Conservation (phyloP, 2,797 vertebrate genomes). For the Pelochelys cantorii region DNA sequence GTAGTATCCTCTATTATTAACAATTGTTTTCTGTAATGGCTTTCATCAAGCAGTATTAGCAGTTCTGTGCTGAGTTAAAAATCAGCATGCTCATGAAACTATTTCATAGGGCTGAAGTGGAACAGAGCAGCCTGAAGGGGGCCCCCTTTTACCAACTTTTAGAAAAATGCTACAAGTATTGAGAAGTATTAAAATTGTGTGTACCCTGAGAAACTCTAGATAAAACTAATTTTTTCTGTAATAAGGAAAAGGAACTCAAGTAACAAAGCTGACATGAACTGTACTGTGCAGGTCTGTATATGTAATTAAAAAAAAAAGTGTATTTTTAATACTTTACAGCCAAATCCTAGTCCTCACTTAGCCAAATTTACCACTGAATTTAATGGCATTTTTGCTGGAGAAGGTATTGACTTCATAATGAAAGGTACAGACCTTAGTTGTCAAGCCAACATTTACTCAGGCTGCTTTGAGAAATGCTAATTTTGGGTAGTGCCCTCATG, state of each 20-base stretch:
- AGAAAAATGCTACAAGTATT: not conserved
- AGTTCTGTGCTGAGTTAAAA: not conserved
- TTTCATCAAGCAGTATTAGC: not conserved
- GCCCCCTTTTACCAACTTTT: not conserved
- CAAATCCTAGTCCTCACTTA: not conserved
- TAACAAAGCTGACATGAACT: too few relatives aligned
- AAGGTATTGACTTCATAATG: not conserved
- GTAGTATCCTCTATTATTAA: not conserved
- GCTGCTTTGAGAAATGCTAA: too few relatives aligned
- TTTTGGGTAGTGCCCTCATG: not conserved
- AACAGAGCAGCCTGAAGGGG: not conserved
- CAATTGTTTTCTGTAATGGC: not conserved
- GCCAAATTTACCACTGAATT: not conserved
- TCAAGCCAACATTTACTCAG: not conserved
- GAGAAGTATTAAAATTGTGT: not conserved
- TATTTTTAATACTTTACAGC: not conserved
- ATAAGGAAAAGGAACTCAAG: not conserved
- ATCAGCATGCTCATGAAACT: not conserved
- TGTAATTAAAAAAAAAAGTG: not conserved
- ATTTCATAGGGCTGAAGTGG: not conserved
- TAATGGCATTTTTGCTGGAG: not conserved
- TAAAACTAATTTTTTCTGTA: not conserved
- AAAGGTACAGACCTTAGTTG: not conserved
- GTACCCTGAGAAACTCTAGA: not conserved
- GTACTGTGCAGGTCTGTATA: not conserved